Base-by-base conservation (phyloP, 2,888 invertebrate genomes). In the Campaea margaritaria region DNA sequence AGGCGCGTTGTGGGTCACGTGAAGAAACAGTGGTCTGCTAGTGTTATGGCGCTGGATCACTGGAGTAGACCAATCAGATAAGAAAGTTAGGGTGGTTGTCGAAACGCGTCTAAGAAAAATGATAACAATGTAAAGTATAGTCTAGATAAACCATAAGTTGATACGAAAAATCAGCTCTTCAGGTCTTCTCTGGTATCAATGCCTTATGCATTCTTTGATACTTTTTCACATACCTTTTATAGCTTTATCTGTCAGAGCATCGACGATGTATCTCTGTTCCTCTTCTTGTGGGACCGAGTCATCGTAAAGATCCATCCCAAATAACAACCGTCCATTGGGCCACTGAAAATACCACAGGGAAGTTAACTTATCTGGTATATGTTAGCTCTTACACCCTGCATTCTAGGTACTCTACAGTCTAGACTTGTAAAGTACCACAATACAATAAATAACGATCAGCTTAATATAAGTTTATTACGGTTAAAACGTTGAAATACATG, bases 1-100 rank as follows among this genome's bases (percentile, higher is more conserved):
- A 0, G 96, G 95, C 0, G 97, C 97, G 56, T 96, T 92, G 85
- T 98, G 97, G 0, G 96, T 94, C 48, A 98, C 74, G 81, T 97
- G 95, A 58, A 99, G 89, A 79, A 97, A 98, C 60, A 98, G 84
- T 0, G 98, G 97, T 36, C 84, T 81, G 12, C 93, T 84, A 0
- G 76, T 74, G 69, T 95, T 91, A 78, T 96, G 96, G 0, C 83
- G 76, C 0, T 86, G 81, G 49, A 96, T 96, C n/a, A 95, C 92
- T 93, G 76, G 0, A 76, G 74, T 8, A 39, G 36, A 56, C 15
- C 36, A 52, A 54, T n/a, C 11, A 10, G 12, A 12, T n/a, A n/a
- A 31, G 21, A 31, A 31, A 7, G 8, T 31, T 31, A 31, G 10
- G 31, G 9, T 31, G 1, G 1, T 31, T 31, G 1, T 5, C 28